phyloP scores from a whole-genome alignment of 2,113 vertebrate genomes.

The Prinia subflava region DNA sequence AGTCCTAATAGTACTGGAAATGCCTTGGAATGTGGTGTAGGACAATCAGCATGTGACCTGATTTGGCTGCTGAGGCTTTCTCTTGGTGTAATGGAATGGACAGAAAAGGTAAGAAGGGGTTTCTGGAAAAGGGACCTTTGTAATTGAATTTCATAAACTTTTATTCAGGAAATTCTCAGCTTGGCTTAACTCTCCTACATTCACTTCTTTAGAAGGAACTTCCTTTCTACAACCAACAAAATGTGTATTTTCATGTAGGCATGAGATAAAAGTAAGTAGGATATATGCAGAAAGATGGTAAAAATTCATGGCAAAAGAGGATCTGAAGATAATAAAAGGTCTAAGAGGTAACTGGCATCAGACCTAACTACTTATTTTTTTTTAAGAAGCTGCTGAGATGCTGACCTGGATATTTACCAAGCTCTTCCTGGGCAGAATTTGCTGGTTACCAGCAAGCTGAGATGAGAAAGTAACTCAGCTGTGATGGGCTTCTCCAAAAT shows the following conservation, averaged over 20 bases:
- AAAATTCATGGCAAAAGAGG: neutral
- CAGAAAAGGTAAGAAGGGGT: neutral
- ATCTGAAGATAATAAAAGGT: neutral
- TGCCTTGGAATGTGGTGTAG: neutral
- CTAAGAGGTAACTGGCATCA: neutral
- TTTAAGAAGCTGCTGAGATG: neutral
- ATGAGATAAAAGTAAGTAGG: neutral
- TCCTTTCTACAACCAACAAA: neutral
- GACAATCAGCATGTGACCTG: neutral
- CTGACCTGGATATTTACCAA: neutral
- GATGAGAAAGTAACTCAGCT: neutral
- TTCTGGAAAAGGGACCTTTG: neutral
- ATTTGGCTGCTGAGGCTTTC: neutral
- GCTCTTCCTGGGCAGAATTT: neutral
- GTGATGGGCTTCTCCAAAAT: neutral
- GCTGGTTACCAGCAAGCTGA: neutral
- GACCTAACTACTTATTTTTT: neutral
- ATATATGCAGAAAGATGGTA: neutral
- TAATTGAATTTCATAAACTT: neutral
- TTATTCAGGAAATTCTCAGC: neutral
- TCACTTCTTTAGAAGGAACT: neutral
- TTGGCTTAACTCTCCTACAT: neutral
- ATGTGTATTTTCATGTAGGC: neutral
- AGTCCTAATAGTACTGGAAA: neutral
- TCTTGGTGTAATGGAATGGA: neutral